phyloP scores from a whole-genome alignment of 2,113 vertebrate species.

The Peromyscus leucopus region DNA sequence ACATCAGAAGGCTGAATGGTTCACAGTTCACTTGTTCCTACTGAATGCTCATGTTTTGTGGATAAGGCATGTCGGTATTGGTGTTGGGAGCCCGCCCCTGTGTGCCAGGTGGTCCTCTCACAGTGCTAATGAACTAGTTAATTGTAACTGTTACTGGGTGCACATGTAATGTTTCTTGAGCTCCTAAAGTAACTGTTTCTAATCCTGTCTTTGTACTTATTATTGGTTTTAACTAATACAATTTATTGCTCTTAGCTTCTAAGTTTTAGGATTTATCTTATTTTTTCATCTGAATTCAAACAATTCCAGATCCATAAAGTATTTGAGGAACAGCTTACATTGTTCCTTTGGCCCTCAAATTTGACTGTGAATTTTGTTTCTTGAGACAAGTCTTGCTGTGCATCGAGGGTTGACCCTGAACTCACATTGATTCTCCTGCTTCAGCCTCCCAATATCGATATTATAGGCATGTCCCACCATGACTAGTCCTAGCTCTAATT shows the following conservation, averaged over 20 bases:
- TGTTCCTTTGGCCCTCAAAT: slow-evolving; percentile 29
- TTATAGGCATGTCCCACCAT: not conserved
- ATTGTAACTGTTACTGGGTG: not conserved
- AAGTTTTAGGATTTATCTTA: slow-evolving; percentile 40
- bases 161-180: slow-evolving; percentile 8
- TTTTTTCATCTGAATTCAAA: slow-evolving; percentile 49
- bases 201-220: slow-evolving; percentile 42
- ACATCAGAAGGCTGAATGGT: slow-evolving; percentile 17
- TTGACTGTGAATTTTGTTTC: not conserved
- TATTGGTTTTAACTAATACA: slow-evolving; percentile 17
- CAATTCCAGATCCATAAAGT: not conserved
- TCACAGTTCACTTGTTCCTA: not conserved
- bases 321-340: slow-evolving; percentile 13
- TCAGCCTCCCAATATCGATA: not conserved
- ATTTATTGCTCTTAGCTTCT: slow-evolving; percentile 24
- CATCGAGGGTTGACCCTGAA: not conserved
- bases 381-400: not conserved
- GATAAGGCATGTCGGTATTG: not conserved
- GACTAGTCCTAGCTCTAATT: not conserved
- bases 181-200: not conserved
- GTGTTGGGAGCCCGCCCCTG: not conserved
- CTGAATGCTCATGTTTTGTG: not conserved
- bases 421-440: not conserved
- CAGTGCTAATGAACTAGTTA: slow-evolving; percentile 4
- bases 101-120: not conserved